Evolutionary conservation across 2,113 vertebrate species (phyloP).

Genomic region (Phrynosoma blainvillii): DNA sequence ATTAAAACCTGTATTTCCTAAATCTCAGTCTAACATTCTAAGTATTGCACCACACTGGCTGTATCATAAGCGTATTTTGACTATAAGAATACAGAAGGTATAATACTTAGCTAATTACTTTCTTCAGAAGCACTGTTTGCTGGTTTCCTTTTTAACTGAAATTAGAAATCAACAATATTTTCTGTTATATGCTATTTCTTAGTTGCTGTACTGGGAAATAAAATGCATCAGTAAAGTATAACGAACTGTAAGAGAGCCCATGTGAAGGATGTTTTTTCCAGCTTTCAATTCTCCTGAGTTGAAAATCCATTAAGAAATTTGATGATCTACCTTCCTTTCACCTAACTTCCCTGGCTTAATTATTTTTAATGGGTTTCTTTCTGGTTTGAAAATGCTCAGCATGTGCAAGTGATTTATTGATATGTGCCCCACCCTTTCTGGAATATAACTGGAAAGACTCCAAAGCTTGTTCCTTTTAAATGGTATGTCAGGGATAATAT

Average conservation of each 20-base stretch:
- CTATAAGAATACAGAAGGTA: background rate
- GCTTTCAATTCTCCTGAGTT: slow-evolving; percentile 34
- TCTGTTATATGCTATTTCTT: slow-evolving; percentile 23
- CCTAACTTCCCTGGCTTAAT: slow-evolving; percentile 35
- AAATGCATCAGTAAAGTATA: slow-evolving; percentile 8
- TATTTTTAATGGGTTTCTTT: slow-evolving; percentile 36
- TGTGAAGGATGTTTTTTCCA: slow-evolving; percentile 4
- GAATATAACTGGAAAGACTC: background rate
- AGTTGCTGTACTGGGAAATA: slow-evolving; percentile 4
- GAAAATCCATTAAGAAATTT: slow-evolving; percentile 43
- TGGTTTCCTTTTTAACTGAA: background rate
- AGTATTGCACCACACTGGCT: background rate
- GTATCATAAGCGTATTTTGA: slow-evolving; percentile 7
- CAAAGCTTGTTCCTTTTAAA: slow-evolving; percentile 27
- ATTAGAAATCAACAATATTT: background rate
- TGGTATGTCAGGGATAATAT: slow-evolving; percentile 25
- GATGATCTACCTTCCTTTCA: slow-evolving; percentile 39
- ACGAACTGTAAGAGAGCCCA: slow-evolving; percentile 21
- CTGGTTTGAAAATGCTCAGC: slow-evolving; percentile 24
- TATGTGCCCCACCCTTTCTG: background rate
- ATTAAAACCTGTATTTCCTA: background rate
- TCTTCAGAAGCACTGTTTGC: fast-evolving
- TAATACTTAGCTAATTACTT: slow-evolving; percentile 17
- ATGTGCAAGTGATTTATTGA: slow-evolving; percentile 27
- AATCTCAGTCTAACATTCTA: background rate